These are phyloP conservation scores for Leucosticte australis DNA, from an alignment of 2,113 vertebrate genomes.

Conservation along the genomic window DNA sequence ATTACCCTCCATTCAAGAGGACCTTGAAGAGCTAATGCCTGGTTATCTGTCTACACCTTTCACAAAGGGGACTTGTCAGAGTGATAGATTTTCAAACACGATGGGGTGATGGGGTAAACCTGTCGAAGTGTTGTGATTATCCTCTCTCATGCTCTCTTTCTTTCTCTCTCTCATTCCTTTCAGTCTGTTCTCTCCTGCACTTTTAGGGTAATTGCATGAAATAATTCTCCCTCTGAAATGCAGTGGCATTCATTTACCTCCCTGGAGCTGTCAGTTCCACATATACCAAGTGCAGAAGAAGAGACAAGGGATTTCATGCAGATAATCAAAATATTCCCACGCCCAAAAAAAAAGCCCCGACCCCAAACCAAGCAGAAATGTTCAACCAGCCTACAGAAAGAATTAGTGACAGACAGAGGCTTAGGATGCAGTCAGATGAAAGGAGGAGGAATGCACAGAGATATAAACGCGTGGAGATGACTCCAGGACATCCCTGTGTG, in stretches of 20 bases:
- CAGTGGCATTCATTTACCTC: conserved; percentile 38
- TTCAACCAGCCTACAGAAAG: neutral
- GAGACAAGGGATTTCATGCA: conserved; percentile 6
- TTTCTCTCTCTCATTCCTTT: conserved; percentile 15
- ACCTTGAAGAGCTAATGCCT: conserved; percentile 19
- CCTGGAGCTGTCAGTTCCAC: conserved; percentile 13
- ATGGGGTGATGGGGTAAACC: conserved; percentile 20
- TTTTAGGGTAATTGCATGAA: conserved; percentile 65
- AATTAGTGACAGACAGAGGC: neutral
- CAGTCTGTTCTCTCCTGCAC: conserved; percentile 16
- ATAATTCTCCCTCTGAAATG: conserved; percentile 65
- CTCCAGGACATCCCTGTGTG: fast-evolving
- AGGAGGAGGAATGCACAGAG: neutral
- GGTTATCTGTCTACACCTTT: conserved; percentile 46
- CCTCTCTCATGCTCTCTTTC: conserved; percentile 33
- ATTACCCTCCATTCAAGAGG: neutral
- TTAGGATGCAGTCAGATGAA: neutral
- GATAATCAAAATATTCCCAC: conserved; percentile 22
- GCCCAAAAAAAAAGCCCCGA: fast-evolving
- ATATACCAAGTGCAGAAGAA: neutral
- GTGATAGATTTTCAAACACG: conserved; percentile 60
- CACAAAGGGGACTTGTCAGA: conserved; percentile 9
- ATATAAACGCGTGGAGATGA: fast-evolving
- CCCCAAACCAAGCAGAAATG: neutral
- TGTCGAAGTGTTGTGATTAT: conserved; percentile 59